Evolutionary conservation across 1,140 invertebrate genomes (phyloP).

Genomic region (Leptopilina boulardi): DNA sequence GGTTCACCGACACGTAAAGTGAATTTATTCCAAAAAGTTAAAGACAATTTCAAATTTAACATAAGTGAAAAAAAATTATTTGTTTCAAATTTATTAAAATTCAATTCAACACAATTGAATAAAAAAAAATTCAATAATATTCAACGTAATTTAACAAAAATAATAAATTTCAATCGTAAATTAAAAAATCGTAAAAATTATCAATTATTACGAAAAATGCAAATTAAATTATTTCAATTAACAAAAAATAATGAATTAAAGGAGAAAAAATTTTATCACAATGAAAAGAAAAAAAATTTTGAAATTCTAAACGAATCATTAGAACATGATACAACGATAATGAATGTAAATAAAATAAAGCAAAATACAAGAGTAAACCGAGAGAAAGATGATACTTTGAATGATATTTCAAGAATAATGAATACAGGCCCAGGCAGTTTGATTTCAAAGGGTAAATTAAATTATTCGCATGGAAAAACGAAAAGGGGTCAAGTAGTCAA

Average conservation of each 20-base stretch:
- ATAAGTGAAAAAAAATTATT: background rate
- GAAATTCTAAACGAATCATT: background rate
- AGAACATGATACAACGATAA: background rate
- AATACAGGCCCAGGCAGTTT: background rate
- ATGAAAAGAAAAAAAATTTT: background rate
- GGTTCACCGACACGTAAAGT: background rate
- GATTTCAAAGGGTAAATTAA: constrained; percentile 14
- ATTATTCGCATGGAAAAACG: background rate
- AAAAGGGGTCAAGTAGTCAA: background rate
- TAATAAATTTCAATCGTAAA: no score
- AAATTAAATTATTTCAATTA: no score
- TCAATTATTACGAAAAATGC: background rate
- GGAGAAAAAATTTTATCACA: background rate
- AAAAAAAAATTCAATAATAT: background rate
- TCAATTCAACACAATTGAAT: background rate
- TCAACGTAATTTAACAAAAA: no score
- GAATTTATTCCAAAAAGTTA: constrained; percentile 6
- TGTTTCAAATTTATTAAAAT: background rate
- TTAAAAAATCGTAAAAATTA: background rate
- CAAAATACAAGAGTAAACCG: background rate
- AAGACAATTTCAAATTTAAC: background rate
- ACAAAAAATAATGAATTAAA: background rate
- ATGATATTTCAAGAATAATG: background rate
- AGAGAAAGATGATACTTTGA: background rate
- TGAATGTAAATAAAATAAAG: background rate